phyloP scores from a whole-genome alignment of 2,888 invertebrate genomes.

The Cephus sareptanus region DNA sequence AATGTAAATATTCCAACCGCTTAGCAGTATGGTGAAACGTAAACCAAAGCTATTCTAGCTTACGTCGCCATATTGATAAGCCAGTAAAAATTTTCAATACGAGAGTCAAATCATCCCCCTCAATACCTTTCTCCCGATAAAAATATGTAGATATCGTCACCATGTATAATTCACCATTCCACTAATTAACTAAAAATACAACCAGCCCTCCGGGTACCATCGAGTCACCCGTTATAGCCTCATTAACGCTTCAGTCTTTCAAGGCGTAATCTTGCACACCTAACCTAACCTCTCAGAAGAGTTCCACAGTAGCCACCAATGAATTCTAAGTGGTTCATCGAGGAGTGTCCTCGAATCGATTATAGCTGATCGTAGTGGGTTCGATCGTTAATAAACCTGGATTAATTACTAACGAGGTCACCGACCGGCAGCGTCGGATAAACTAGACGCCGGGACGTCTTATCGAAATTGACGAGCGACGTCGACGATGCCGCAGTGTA shows the following conservation, averaged over 20 bases:
- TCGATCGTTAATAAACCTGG: neutral
- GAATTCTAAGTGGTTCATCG: neutral
- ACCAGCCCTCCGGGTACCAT: neutral
- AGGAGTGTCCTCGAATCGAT: neutral
- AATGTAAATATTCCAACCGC: neutral
- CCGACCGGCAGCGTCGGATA: neutral
- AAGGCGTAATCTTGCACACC: neutral
- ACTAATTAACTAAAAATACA: neutral
- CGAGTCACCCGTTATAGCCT: neutral
- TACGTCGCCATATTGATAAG: neutral
- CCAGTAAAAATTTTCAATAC: neutral
- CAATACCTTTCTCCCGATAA: neutral
- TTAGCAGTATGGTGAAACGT: neutral
- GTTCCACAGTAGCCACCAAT: neutral
- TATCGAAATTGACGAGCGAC: neutral
- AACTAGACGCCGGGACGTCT: neutral
- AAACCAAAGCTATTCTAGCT: neutral
- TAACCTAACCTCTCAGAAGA: neutral
- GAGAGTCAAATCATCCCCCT: no score
- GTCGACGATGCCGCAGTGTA: neutral
- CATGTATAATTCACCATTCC: neutral
- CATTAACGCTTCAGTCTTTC: neutral
- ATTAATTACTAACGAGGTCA: neutral
- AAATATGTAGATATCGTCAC: neutral
- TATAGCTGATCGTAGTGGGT: neutral